These are phyloP conservation scores for Galleria mellonella DNA, from an alignment of 1,140 invertebrate species.

Conservation along the genomic window DNA sequence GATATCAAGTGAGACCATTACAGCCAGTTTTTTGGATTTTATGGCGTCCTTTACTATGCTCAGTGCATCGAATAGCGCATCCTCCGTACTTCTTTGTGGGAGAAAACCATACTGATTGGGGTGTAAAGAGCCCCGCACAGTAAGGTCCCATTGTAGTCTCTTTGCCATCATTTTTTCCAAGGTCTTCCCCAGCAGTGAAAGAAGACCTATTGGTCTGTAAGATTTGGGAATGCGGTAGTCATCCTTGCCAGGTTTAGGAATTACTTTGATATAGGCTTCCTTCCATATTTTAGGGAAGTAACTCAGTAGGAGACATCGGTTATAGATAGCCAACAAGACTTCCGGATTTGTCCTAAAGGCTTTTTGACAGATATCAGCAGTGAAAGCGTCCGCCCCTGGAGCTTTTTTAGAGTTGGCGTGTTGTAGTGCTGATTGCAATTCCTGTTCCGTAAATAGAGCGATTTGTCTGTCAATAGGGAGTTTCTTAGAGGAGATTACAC, in stretches of 20 bases:
- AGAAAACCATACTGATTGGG: background rate
- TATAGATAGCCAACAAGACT: background rate
- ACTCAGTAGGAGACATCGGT: background rate
- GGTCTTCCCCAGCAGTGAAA: background rate
- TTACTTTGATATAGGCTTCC: background rate
- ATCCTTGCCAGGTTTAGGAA: background rate
- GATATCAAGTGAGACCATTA: slow-evolving; percentile 6
- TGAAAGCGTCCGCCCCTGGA: slow-evolving; percentile 5
- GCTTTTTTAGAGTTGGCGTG: slow-evolving; percentile 5
- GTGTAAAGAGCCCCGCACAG: background rate
- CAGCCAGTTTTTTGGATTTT: background rate
- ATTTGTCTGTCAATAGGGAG: background rate
- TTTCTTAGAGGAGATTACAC: no score
- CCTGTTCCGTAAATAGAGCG: background rate
- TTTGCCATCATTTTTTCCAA: background rate
- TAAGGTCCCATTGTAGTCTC: background rate
- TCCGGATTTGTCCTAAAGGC: background rate
- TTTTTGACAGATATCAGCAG: slow-evolving; percentile 3
- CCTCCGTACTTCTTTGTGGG: background rate
- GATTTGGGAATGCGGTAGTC: background rate
- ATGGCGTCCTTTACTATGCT: background rate
- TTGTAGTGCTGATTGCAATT: background rate
- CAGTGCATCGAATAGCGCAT: background rate
- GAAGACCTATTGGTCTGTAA: background rate
- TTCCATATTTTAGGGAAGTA: background rate